These are phyloP conservation scores for Noctua janthe DNA, from an alignment of 2,888 invertebrate genomes.

Conservation along the genomic window DNA sequence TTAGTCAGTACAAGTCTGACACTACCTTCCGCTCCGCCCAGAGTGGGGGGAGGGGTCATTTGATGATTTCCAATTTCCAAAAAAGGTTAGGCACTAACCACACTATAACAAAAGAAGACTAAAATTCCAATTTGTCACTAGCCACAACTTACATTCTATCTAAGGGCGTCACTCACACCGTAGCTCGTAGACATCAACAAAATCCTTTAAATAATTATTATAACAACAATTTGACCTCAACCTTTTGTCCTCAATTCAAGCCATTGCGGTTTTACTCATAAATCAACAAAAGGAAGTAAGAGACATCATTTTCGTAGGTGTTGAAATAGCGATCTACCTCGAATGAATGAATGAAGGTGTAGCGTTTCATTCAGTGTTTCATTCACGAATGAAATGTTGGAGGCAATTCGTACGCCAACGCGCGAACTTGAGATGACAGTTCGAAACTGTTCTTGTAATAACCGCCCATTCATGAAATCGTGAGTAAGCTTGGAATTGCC, in stretches of 20 bases:
- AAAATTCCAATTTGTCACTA: no score
- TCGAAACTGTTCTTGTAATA: conserved; percentile 46
- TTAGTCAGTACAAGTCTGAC: no score
- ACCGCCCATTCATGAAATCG: conserved; percentile 46
- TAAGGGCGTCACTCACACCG: no score
- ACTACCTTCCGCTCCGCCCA: no score
- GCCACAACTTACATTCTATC: no score
- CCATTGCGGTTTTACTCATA: conserved; percentile 6
- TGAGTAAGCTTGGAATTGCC: conserved; percentile 35
- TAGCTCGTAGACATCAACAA: no score
- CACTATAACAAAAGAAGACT: no score
- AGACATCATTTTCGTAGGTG: conserved; percentile 47
- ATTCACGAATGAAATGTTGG: conserved; percentile 47
- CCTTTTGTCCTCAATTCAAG: background rate
- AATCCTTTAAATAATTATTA: background rate
- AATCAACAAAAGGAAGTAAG: conserved; percentile 14
- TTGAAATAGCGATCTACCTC: conserved; percentile 44
- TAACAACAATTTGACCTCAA: conserved; percentile 3
- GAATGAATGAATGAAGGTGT: conserved; percentile 51
- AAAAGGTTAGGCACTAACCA: no score
- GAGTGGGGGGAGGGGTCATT: no score
- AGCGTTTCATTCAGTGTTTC: conserved; percentile 51
- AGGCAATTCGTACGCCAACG: conserved; percentile 51
- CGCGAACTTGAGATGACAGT: conserved; percentile 43
- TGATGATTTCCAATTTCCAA: no score